Evolutionary conservation across 2,113 vertebrate genomes (phyloP).

Genomic region (Salvelinus fontinalis): DNA sequence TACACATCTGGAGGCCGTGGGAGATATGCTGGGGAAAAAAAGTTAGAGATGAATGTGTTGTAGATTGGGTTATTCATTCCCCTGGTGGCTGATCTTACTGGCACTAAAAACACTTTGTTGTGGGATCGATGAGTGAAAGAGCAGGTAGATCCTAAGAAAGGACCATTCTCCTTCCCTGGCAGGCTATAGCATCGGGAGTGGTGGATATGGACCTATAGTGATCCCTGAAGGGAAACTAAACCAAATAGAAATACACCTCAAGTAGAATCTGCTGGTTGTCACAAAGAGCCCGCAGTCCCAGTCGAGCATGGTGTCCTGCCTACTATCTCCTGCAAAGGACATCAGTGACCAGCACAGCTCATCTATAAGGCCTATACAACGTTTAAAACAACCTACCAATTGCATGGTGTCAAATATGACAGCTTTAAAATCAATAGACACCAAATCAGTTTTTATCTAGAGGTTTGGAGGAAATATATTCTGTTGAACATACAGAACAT

Average conservation of each 20-base stretch:
- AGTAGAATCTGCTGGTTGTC: constrained; percentile 8
- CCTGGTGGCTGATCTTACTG: neutral
- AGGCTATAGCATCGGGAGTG: no score
- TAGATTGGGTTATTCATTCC: neutral
- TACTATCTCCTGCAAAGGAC: neutral
- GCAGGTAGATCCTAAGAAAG: neutral
- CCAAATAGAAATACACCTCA: constrained; percentile 5
- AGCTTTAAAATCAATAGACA: no score
- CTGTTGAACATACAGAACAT: no score
- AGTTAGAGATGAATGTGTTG: neutral
- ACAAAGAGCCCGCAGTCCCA: neutral
- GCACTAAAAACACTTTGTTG: neutral
- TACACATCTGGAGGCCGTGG: neutral
- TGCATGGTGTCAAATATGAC: no score
- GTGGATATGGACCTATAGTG: no score
- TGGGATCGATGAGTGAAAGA: constrained; percentile 2
- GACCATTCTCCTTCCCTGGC: neutral
- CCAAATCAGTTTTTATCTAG: no score
- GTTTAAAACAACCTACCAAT: no score
- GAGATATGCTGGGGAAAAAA: neutral
- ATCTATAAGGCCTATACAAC: neutral
- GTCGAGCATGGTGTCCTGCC: neutral
- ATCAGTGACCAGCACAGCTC: neutral
- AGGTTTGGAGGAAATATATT: no score
- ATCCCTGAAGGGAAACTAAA: constrained; percentile 24